phyloP scores from a whole-genome alignment of 2,797 vertebrate genomes.

The Acestrorhynchus altus region DNA sequence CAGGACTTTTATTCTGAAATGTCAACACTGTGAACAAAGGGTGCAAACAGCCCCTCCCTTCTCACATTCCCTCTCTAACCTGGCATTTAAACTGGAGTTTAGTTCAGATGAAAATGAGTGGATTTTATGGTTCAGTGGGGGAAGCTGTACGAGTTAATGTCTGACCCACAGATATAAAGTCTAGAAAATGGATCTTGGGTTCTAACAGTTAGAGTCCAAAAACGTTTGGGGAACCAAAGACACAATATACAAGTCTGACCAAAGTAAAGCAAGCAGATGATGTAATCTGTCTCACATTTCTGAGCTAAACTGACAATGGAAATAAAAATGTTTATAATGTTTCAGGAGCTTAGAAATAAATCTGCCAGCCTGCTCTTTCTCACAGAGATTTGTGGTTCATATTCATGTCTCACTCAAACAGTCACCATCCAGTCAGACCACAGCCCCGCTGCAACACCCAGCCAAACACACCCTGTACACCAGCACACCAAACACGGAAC shows the following conservation, averaged over 20 bases:
- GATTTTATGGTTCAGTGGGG: too few relatives aligned
- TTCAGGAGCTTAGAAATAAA: neutral
- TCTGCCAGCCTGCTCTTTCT: neutral
- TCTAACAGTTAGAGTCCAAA: too few relatives aligned
- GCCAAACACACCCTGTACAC: neutral
- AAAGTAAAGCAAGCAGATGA: neutral
- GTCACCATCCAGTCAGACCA: neutral
- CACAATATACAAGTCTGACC: neutral
- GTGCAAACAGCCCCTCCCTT: too few relatives aligned
- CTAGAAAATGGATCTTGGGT: too few relatives aligned
- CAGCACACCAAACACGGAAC: slow-evolving; percentile 5
- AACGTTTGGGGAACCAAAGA: too few relatives aligned
- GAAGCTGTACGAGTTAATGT: too few relatives aligned
- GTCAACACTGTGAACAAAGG: too few relatives aligned
- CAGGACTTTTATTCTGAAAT: too few relatives aligned
- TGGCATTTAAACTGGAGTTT: too few relatives aligned
- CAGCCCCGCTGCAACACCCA: neutral
- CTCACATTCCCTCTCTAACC: too few relatives aligned
- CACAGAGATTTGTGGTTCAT: neutral
- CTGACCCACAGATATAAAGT: too few relatives aligned
- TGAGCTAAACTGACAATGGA: neutral
- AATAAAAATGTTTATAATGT: neutral
- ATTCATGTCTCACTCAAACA: neutral
- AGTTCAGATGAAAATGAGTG: too few relatives aligned
- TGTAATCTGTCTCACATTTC: neutral